Evolutionary conservation across 2,113 vertebrate genomes (phyloP), one percentile per base, ranked within the genome.

Genomic region (Parotia lawesii): DNA sequence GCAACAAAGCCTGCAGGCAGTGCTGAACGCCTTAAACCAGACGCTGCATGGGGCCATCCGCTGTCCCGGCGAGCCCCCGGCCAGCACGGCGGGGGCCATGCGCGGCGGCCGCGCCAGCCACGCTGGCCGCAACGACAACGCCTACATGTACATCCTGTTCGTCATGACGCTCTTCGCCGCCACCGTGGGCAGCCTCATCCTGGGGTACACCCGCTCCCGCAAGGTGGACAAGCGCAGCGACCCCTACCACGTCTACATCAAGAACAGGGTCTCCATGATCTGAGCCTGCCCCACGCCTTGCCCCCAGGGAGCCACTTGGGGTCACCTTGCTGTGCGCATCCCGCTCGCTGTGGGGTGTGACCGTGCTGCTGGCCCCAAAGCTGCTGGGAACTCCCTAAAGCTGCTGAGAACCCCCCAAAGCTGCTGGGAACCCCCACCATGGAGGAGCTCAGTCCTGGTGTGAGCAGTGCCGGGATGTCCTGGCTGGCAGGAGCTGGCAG

Each of bases 121-220:
- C 14, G 18, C 37, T 6, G 16, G 87, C 50, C 95, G 95, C 22
- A 35, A 97, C 0, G 97, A 97, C 94, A 97, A 98, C 2, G 97
- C 98, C 65, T 98, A 98, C 93, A 97, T 98, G 95, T 98, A 98
- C 91, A 97, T 98, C 91, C 97, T 98, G 51, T 98, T 98, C 1
- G 97, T 98, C 94, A 98, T 98, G 97, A 97, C 98, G 19, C 96
- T 98, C 15, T 98, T 98, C 18, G 97, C 98, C 1, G 97, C 31
- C 54, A 98, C 97, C 0, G 98, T 98, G 69, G 98, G 98, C 18
- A 98, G 98, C 62, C 96, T 98, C 81, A 97, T 98, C 95, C 96
- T 98, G 31, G 98, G 98, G 7, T 98, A 98, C 33, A 98, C 97
- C 29, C 95, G 98, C 11, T 98, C 98, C 61, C 96, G 96, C 27